Conservation (phyloP, 2,113 vertebrate genomes). For the Uropsilus gracilis region DNA sequence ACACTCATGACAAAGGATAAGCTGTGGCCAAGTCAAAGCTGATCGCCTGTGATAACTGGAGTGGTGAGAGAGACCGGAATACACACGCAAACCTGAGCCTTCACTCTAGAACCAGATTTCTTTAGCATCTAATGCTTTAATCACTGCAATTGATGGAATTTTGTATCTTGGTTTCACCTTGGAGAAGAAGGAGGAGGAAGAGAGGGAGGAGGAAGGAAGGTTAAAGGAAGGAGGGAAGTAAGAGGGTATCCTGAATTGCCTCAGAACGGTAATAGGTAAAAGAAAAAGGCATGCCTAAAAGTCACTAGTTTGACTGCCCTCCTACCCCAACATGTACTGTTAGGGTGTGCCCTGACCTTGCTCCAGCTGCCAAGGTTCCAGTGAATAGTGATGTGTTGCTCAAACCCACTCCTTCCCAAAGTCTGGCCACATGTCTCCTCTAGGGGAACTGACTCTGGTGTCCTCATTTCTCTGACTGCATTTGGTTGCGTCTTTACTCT, state of each 20-base stretch:
- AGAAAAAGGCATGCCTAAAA: not conserved
- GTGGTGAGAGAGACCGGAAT: not conserved
- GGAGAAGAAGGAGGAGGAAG: fast-evolving
- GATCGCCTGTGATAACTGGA: not conserved
- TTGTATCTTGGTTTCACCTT: not conserved
- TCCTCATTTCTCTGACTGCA: no score
- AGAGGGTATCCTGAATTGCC: not conserved
- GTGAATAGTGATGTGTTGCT: not conserved
- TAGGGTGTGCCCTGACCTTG: not conserved
- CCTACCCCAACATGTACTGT: not conserved
- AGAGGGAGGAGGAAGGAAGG: not conserved
- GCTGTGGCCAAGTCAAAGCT: not conserved
- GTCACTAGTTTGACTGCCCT: not conserved
- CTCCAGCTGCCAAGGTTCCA: not conserved
- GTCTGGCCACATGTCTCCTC: not conserved
- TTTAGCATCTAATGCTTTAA: not conserved
- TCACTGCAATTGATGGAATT: not conserved
- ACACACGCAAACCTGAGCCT: not conserved
- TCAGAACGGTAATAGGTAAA: not conserved
- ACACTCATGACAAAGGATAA: no score
- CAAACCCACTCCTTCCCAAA: not conserved
- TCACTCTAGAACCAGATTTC: not conserved
- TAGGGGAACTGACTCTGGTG: fast-evolving
- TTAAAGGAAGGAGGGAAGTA: no score
- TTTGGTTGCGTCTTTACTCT: not conserved